Evolutionary conservation across 2,113 vertebrate species (phyloP), one percentile per base, ranked within the genome.

Genomic region (Hemibagrus wyckioides): DNA sequence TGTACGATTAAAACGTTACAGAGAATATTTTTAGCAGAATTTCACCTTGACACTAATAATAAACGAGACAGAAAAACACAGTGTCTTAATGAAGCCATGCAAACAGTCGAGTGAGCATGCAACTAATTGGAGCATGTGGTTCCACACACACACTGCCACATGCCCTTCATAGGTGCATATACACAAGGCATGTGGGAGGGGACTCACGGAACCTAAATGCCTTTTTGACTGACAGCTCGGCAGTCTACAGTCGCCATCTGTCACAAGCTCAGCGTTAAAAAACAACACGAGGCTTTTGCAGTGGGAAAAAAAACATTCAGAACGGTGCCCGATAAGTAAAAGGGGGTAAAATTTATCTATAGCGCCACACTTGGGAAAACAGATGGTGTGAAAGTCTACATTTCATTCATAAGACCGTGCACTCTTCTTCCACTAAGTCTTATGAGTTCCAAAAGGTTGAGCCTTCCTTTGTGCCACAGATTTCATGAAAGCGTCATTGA

Each of bases 201-300:
- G 79, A 30, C 57, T 65, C 14, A 9, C 57, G 67, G 56, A 88
- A 82, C 84, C 85, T 63, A 25, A 76, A 84, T 25, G 48, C 81
- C 89, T 88, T 86, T 87, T 52, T 91, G 88, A 91, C 85, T 90
- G 91, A 91, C 91, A 89, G 88, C 88, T 88, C 88, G 85, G 75
- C 87, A 90, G 88, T 90, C 89, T 88, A 89, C 90, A 90, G 89
- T 71, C 52, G 85, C 93, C 94, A 95, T 95, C 94, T 95, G 94
- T 93, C 92, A 83, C 82, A 77, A 91, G 57, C 76, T 76, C 54
- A 67, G 48, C 52, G 15, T 73, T 77, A 76, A 67, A 84, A 77
- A 88, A 88, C 82, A 87, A 88, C 59, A 77, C 80, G 73, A 81
- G 87, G 90, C 85, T 73, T 86, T 73, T 63, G 73, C 84, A 84